Conservation (phyloP, 2,888 invertebrate species). For the Ommatoiulus sabulosus region DNA sequence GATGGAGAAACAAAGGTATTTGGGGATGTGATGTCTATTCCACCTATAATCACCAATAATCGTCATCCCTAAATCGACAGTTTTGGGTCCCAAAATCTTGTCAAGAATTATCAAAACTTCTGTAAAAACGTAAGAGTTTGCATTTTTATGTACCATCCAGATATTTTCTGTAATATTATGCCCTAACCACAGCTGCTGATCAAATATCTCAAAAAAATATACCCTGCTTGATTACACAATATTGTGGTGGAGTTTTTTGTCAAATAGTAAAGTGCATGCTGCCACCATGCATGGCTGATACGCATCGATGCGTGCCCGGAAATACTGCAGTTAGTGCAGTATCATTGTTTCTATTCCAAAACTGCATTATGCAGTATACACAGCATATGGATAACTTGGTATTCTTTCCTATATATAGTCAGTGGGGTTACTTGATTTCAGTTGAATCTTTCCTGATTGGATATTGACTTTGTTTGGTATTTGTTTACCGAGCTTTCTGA, state of each 20-base stretch:
- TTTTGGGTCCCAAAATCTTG: no score
- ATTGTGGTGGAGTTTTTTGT: neutral
- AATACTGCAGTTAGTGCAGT: neutral
- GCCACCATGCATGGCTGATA: neutral
- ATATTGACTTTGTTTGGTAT: neutral
- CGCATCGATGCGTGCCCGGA: neutral
- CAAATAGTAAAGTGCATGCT: neutral
- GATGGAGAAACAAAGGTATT: no score
- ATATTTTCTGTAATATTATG: no score
- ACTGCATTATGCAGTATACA: neutral
- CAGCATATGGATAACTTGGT: neutral
- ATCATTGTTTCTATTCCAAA: neutral
- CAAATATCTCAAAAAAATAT: neutral
- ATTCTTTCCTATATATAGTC: neutral
- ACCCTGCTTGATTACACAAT: neutral
- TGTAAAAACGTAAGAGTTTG: no score
- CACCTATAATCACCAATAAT: no score
- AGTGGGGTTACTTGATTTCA: conserved; percentile 6
- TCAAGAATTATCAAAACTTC: no score
- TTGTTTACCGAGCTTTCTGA: neutral
- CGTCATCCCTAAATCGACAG: no score
- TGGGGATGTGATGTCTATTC: no score
- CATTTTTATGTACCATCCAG: no score
- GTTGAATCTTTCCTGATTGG: neutral
- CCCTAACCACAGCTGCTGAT: neutral